Evolutionary conservation across 2,797 vertebrate species (phyloP), one percentile per base, ranked within the genome.

Genomic region (Mus caroli): DNA sequence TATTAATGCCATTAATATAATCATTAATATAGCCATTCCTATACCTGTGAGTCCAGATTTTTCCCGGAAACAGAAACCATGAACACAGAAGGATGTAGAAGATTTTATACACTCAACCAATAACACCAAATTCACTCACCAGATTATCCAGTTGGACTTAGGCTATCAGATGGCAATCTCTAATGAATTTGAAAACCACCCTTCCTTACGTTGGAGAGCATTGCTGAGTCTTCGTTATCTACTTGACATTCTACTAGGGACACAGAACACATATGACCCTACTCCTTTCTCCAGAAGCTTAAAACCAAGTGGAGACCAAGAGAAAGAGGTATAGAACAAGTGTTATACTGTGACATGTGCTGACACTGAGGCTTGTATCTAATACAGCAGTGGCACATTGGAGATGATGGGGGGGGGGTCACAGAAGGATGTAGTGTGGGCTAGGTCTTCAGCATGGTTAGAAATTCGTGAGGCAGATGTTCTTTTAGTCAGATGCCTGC

Each of bases 121-220:
- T 50, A 84, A 90, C 1, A 88, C 1, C 31, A 62, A 86, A 92
- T 90, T 90, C 31, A 84, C 52, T 94, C 84, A 60, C 76, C 83
- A 24, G 31, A 71, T 94, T 34, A 73, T 83, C 37, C 78, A 34
- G 20, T 3, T 92, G 76, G 46, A 52, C 43, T 62, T 79, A 12
- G 6, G 40, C 12, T 75, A 71, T 86, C 26, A 62, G 85, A n/a
- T 31, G 17, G 13, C 79, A 15, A 90, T 91, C 37, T 62, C 89
- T 84, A 92, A 52, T 28, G 14, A 14, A 11, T 10, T 26, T 71
- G n/a, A 78, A 69, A 86, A 43, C 11, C 37, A 40, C 76, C 64
- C 73, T 91, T 10, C 20, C 67, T 94, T 4, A 20, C 12, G 0
- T 69, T 73, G 15, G 50, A 90, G 54, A 83, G 31, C 83, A 96